These are phyloP conservation scores for Neuroscelio doddi DNA, from an alignment of 2,888 invertebrate species.

Conservation along the genomic window DNA sequence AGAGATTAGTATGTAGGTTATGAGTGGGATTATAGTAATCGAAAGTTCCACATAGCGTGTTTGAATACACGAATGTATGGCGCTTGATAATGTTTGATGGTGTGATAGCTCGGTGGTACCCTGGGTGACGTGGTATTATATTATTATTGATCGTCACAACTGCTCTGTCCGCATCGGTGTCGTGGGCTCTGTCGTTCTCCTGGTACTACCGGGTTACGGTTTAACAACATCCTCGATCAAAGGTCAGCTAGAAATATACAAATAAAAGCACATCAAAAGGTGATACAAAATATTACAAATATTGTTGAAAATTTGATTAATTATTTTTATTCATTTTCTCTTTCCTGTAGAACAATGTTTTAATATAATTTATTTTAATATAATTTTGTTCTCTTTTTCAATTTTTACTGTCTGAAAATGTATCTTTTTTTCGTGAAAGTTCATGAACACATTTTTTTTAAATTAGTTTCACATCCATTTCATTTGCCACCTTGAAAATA, in stretches of 20 bases:
- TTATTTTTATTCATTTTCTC: too few species aligned
- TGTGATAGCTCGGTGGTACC: slow-evolving; percentile 61
- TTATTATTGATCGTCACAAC: slow-evolving; percentile 65
- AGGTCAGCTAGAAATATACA: slow-evolving; percentile 18
- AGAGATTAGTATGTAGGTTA: background rate
- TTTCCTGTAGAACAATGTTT: too few species aligned
- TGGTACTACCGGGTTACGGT: slow-evolving; percentile 60
- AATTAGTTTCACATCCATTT: too few species aligned
- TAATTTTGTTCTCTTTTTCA: too few species aligned
- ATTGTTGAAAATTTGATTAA: too few species aligned
- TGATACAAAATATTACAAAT: too few species aligned
- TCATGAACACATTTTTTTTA: too few species aligned
- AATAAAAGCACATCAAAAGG: background rate
- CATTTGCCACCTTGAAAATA: too few species aligned
- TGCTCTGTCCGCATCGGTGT: slow-evolving; percentile 63
- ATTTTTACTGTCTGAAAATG: too few species aligned
- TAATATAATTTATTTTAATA: too few species aligned
- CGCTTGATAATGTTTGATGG: slow-evolving; percentile 57
- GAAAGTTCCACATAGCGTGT: slow-evolving; percentile 11
- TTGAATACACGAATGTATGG: slow-evolving; percentile 39
- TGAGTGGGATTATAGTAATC: background rate
- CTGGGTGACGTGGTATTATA: slow-evolving; percentile 64
- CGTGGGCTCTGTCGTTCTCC: slow-evolving; percentile 60
- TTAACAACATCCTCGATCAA: slow-evolving; percentile 49
- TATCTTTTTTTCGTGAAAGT: too few species aligned